Evolutionary conservation across 2,113 vertebrate species (phyloP), one percentile per base, ranked within the genome.

Genomic region (Narcine bancroftii): DNA sequence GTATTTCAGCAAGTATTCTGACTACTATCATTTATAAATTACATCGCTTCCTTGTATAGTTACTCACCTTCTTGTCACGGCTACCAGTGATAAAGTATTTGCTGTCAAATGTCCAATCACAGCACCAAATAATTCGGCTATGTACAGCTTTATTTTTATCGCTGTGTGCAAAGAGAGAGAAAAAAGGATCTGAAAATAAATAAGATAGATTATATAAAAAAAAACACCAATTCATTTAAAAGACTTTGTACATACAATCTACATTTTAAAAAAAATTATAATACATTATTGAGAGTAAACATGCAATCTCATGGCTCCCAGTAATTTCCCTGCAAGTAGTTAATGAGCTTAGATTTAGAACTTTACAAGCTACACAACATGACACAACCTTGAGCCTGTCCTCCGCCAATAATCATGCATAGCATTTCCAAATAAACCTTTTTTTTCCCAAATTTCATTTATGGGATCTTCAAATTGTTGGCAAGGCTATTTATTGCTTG

Each of bases 91-190:
- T 95, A 95, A 99, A 99, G 95, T 97, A 99, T 92, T 95, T 97
- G 96, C 97, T 96, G 79, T 99, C 97, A n/a, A 96, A 96, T 94
- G 96, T 99, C 99, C 99, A 99, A 93, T 98, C 98, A 95, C 99
- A 99, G 92, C 98, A 97, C 98, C 99, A 99, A 96, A 99, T 99
- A 94, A 99, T 99, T 92, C 98, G 96, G 72, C 96, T 96, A 94
- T 99, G 98, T 65, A 97, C 93, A 89, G 97, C 95, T 13, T 97
- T 98, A 94, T 96, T 96, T 96, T 97, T 98, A 92, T 95, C 95
- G 10, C 98, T 99, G 94, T 96, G 96, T 0, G 97, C 96, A 92
- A 95, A 95, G 76, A 98, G 96, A 26, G 93, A 96, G 93, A 99
- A 99, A 71, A 93, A 92, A 17, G 96, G 95, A 92, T 96, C 98